These are phyloP conservation scores for Gymnogyps californianus DNA, from an alignment of 2,113 vertebrate genomes.

Conservation along the genomic window DNA sequence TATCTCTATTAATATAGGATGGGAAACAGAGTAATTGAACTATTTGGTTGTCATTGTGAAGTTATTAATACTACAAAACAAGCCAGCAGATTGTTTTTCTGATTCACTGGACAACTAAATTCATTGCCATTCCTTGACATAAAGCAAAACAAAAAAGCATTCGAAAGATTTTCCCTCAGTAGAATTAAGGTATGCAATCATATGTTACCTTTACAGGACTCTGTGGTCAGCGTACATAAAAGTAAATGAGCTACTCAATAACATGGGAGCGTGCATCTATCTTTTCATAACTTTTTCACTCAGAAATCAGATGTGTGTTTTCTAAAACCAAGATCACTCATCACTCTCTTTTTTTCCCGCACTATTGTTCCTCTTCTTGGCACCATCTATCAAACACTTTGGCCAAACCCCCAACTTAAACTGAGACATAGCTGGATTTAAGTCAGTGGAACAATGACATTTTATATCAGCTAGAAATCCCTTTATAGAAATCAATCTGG, in stretches of 20 bases:
- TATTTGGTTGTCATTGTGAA: background rate
- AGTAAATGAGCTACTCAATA: background rate
- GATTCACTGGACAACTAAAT: background rate
- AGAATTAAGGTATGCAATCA: background rate
- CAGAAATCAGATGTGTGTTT: background rate
- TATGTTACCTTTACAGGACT: background rate
- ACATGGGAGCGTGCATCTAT: background rate
- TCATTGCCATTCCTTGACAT: background rate
- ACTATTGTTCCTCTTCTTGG: background rate
- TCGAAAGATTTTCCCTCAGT: background rate
- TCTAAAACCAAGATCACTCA: background rate
- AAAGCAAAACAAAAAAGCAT: background rate
- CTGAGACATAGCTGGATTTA: background rate
- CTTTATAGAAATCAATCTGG: background rate
- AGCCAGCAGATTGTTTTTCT: background rate
- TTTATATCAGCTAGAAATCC: background rate
- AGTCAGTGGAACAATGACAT: background rate
- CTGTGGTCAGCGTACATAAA: background rate
- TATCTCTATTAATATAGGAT: background rate
- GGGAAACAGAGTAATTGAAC: background rate
- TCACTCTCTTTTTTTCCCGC: background rate
- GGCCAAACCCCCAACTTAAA: background rate
- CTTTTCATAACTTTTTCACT: background rate
- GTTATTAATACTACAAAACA: background rate
- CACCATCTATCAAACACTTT: background rate